Conservation (phyloP, 2,113 vertebrate species). For the Neogobius melanostomus region DNA sequence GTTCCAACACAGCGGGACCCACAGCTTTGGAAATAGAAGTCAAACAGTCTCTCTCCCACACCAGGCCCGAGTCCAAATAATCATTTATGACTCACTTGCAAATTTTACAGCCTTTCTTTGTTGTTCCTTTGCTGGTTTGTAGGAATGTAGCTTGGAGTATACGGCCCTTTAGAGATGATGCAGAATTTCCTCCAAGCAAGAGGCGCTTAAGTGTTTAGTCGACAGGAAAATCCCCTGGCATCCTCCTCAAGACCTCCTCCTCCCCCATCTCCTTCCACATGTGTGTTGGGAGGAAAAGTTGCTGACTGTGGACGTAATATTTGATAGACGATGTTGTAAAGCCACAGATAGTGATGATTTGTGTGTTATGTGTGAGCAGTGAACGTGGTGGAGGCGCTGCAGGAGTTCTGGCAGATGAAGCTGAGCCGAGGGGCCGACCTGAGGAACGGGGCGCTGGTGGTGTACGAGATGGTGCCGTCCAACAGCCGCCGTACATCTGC, state of each 20-base stretch:
- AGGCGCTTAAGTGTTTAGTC: constrained; percentile 32
- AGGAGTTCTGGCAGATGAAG: constrained; percentile 99
- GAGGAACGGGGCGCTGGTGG: constrained; percentile 95
- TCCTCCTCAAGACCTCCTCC: constrained; percentile 35
- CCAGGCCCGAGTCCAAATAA: constrained; percentile 21
- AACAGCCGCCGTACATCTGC: constrained; percentile 93
- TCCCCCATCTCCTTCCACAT: constrained; percentile 23
- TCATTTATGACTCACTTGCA: constrained; percentile 27
- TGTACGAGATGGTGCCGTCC: constrained; percentile 97
- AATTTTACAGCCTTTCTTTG: constrained; percentile 34
- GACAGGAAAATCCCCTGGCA: constrained; percentile 44
- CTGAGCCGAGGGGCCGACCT: constrained; percentile 92
- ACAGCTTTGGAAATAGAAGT: constrained; percentile 8
- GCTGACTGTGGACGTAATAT: background rate
- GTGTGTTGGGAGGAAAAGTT: constrained; percentile 48
- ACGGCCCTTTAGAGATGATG: constrained; percentile 30
- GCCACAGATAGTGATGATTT: background rate
- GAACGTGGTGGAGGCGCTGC: constrained; percentile 96
- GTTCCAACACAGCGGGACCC: constrained; percentile 14
- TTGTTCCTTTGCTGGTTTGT: constrained; percentile 22
- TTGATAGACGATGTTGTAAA: background rate
- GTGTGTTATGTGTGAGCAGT: constrained; percentile 69
- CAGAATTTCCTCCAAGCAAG: constrained; percentile 41
- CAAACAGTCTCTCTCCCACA: constrained; percentile 20
- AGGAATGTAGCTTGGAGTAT: constrained; percentile 4